Conservation (phyloP, 2,797 vertebrate species). For the Gymnopithys bicolor region DNA sequence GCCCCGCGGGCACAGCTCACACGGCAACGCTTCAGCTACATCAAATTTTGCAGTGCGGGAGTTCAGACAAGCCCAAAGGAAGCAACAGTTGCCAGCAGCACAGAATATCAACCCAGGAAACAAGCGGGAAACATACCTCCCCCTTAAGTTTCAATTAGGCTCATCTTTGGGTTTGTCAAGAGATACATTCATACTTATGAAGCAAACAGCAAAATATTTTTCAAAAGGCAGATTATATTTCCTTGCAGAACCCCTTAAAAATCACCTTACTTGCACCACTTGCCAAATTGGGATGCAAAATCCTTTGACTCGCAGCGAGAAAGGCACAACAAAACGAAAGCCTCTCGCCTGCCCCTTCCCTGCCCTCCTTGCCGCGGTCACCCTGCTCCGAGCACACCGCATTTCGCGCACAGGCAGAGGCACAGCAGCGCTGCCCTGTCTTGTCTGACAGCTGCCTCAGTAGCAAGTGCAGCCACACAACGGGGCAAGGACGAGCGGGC, state of each 20-base stretch:
- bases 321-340: not conserved
- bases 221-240: not conserved
- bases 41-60: rapidly evolving
- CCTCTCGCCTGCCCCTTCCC: not conserved
- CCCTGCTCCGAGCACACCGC: not conserved
- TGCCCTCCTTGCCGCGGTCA: not conserved
- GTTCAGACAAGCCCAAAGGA: not conserved
- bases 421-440: not conserved
- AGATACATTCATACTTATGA: not conserved
- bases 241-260: not conserved
- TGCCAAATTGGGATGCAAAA: not conserved
- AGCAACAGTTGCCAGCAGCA: not conserved
- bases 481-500: not conserved
- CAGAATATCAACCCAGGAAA: not conserved
- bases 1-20: not conserved
- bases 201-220: not conserved
- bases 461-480: not conserved
- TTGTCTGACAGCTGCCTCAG: not conserved
- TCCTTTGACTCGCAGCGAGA: not conserved
- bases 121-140: not conserved
- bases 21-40: rapidly evolving
- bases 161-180: not conserved
- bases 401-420: not conserved
- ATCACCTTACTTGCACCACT: not conserved
- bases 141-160: not conserved